phyloP scores from a whole-genome alignment of 2,113 vertebrate species.

The Corythaeola cristata region DNA sequence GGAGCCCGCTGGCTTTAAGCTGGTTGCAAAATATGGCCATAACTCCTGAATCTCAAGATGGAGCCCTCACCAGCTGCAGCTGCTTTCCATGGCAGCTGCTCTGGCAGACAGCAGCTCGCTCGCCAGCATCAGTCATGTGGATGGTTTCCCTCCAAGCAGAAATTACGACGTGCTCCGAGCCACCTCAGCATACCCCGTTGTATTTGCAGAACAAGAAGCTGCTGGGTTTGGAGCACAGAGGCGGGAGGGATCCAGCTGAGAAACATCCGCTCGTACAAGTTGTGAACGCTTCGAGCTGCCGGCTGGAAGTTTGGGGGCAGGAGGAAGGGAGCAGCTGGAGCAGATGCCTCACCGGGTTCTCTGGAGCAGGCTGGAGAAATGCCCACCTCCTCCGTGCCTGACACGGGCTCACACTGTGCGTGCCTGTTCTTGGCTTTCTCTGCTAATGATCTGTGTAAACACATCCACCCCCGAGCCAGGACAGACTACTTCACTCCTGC shows the following conservation, averaged over 20 bases:
- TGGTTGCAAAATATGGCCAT: fast-evolving
- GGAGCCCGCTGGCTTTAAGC: neutral
- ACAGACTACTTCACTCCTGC: neutral
- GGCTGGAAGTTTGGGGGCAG: neutral
- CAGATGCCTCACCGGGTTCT: neutral
- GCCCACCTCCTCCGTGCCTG: neutral
- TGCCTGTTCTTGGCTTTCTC: neutral
- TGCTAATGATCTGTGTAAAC: neutral
- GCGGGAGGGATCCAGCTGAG: neutral
- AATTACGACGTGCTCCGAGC: neutral
- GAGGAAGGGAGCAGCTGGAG: neutral
- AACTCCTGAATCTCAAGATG: neutral
- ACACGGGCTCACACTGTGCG: neutral
- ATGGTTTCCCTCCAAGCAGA: neutral
- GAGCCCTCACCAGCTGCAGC: neutral
- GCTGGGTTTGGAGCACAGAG: neutral
- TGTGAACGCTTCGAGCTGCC: neutral
- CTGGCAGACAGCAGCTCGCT: neutral
- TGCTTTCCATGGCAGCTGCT: neutral
- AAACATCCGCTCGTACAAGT: neutral
- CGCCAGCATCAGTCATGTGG: neutral
- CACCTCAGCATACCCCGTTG: neutral
- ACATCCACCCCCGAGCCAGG: neutral
- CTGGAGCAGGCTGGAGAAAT: neutral
- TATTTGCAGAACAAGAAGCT: neutral